These are phyloP conservation scores for Eubasilissa regina DNA, from an alignment of 1,140 invertebrate genomes.

Conservation along the genomic window DNA sequence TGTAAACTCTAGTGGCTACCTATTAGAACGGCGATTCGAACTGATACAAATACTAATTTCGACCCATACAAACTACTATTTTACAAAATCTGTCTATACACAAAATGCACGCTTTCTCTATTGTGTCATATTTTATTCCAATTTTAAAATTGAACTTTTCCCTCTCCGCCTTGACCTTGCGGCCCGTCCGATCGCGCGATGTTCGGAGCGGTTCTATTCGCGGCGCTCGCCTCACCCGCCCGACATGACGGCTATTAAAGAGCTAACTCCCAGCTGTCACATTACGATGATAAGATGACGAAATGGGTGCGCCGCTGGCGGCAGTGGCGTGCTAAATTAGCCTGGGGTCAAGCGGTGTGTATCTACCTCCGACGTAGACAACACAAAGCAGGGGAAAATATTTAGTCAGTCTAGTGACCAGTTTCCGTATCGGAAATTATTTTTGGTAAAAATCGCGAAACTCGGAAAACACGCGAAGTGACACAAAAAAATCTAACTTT, in stretches of 20 bases:
- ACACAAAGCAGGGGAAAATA: background rate
- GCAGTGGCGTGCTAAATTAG: background rate
- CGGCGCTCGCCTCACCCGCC: slow-evolving; percentile 12
- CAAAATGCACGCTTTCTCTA: background rate
- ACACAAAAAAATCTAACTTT: too few relatives aligned
- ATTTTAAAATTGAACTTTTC: slow-evolving; percentile 21
- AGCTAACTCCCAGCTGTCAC: slow-evolving; percentile 21
- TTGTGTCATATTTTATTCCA: background rate
- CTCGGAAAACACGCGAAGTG: background rate
- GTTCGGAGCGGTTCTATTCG: slow-evolving; percentile 12
- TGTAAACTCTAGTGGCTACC: too few relatives aligned
- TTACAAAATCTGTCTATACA: too few relatives aligned
- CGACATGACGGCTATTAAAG: slow-evolving; percentile 5
- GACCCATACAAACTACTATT: too few relatives aligned
- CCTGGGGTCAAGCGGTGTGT: background rate
- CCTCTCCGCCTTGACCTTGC: slow-evolving; percentile 23
- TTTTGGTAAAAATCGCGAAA: background rate
- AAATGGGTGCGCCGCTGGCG: slow-evolving; percentile 9
- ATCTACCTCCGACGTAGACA: background rate
- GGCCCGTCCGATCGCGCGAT: background rate
- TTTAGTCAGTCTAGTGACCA: background rate
- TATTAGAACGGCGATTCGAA: too few relatives aligned
- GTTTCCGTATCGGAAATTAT: background rate
- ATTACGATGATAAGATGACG: slow-evolving; percentile 14
- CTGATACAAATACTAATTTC: too few relatives aligned